Conservation (phyloP, 2,797 vertebrate genomes). For the Gymnocypris eckloni region DNA sequence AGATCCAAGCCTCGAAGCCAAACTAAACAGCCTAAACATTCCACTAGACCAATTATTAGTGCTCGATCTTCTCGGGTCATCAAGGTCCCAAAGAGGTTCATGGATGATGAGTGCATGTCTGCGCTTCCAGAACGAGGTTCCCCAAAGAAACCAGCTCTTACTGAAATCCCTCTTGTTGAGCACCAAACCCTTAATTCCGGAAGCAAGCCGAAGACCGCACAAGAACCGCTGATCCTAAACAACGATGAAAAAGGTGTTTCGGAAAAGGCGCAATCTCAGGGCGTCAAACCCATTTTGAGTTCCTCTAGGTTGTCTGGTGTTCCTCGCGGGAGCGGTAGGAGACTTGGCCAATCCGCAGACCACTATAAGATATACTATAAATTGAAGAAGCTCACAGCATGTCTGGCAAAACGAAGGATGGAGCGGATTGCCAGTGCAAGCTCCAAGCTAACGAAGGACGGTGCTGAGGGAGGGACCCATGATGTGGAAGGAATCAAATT, state of each 20-base stretch:
- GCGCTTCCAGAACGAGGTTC: slow-evolving; percentile 69
- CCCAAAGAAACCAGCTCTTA: slow-evolving; percentile 57
- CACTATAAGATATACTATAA: slow-evolving; percentile 88
- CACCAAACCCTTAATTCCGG: neutral
- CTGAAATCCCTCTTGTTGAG: slow-evolving; percentile 23
- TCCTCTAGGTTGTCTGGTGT: slow-evolving; percentile 29
- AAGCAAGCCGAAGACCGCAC: slow-evolving; percentile 16
- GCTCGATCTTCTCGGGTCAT: slow-evolving; percentile 89
- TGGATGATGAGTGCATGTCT: slow-evolving; percentile 81
- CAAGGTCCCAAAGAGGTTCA: slow-evolving; percentile 88
- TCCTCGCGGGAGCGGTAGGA: slow-evolving; percentile 64
- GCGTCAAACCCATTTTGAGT: neutral
- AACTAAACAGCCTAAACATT: slow-evolving; percentile 52
- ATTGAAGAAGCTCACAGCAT: slow-evolving; percentile 78
- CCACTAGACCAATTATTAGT: slow-evolving; percentile 72
- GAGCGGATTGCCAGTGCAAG: slow-evolving; percentile 34
- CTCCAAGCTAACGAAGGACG: neutral
- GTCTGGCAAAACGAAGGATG: slow-evolving; percentile 72
- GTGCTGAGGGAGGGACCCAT: slow-evolving; percentile 32
- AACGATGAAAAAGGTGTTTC: neutral
- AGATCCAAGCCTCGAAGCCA: slow-evolving; percentile 41
- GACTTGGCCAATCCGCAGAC: slow-evolving; percentile 74
- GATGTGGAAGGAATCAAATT: slow-evolving; percentile 69
- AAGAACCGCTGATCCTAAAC: neutral
- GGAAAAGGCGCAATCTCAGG: slow-evolving; percentile 19